A percentile compares a stretch with the other conserved stretches of the same genome.
These are phyloP conservation scores for Melangyna quadrimaculata DNA, from an alignment of 2,888 invertebrate genomes.

Conservation along the genomic window DNA sequence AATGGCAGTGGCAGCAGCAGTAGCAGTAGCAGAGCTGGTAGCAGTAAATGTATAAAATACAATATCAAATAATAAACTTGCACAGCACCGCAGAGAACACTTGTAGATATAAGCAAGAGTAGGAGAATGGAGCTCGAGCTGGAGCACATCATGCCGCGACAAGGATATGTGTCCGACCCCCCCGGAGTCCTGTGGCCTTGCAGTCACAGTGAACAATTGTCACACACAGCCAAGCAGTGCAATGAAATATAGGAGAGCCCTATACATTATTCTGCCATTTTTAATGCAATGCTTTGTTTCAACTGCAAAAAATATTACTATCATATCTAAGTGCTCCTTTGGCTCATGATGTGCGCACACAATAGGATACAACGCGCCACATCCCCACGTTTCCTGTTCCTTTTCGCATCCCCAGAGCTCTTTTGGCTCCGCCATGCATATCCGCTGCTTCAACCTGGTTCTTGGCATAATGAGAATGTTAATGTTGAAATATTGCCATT, in stretches of 20 bases:
- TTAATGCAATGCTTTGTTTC: conserved; percentile 72
- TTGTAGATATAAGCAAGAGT: conserved; percentile 68
- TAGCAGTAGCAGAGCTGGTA: conserved; percentile 62
- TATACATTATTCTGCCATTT: conserved; percentile 70
- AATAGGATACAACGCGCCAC: conserved; percentile 70
- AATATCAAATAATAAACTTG: conserved; percentile 72
- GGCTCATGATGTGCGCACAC: conserved; percentile 70
- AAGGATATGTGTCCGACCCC: conserved; percentile 62
- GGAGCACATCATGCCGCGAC: conserved; percentile 2
- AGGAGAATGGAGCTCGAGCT: conserved; percentile 25
- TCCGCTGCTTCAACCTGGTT: conserved; percentile 68
- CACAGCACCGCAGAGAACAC: conserved; percentile 71
- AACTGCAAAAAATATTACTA: conserved; percentile 72
- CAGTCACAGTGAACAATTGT: conserved; percentile 50
- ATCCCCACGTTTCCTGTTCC: conserved; percentile 59
- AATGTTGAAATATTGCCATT: conserved; percentile 69
- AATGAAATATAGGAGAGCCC: conserved; percentile 69
- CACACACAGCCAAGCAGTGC: conserved; percentile 50
- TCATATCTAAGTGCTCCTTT: conserved; percentile 72
- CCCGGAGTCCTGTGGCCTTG: conserved; percentile 21
- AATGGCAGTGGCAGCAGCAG: conserved; percentile 66
- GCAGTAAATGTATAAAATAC: conserved; percentile 71
- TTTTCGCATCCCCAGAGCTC: conserved; percentile 46
- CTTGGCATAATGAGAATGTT: conserved; percentile 71
- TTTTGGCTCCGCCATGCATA: conserved; percentile 58